Percentiles rank a stretch among this genome's conserved stretches.
Conservation (phyloP, 2,113 vertebrate species). For the Leptobrachium ailaonicum region DNA sequence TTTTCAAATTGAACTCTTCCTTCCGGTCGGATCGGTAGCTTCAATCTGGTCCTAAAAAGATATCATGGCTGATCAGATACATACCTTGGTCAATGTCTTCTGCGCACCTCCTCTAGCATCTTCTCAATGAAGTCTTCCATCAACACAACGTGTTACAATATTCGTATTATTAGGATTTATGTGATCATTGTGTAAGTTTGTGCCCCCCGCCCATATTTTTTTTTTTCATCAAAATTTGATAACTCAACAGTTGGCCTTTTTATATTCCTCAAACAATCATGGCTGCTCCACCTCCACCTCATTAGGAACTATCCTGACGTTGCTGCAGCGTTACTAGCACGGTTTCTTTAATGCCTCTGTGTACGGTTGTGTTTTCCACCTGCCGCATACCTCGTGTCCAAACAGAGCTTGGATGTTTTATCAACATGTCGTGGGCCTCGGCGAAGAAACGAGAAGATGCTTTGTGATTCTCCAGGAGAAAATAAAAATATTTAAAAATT, state of each 20-base stretch:
- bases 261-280: too few species aligned
- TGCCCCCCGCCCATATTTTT: too few species aligned
- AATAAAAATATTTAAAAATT: conserved; percentile 40
- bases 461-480: background rate
- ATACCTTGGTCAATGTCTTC: background rate
- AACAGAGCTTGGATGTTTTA: background rate
- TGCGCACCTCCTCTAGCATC: background rate
- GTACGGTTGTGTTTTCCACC: background rate
- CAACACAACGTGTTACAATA: background rate
- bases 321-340: background rate
- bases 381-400: background rate
- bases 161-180: too few species aligned
- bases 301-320: background rate
- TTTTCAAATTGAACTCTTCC: too few species aligned
- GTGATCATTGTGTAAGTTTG: too few species aligned
- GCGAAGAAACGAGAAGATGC: background rate
- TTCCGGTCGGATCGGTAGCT: too few species aligned
- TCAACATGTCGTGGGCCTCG: conserved; percentile 15
- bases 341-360: background rate
- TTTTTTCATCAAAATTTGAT: too few species aligned
- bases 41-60: too few species aligned
- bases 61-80: too few species aligned
- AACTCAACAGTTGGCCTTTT: too few species aligned
- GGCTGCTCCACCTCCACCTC: background rate
- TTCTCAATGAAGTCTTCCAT: conserved; percentile 16